Conservation (phyloP, 2,113 vertebrate species). For the Festucalex cinctus region DNA sequence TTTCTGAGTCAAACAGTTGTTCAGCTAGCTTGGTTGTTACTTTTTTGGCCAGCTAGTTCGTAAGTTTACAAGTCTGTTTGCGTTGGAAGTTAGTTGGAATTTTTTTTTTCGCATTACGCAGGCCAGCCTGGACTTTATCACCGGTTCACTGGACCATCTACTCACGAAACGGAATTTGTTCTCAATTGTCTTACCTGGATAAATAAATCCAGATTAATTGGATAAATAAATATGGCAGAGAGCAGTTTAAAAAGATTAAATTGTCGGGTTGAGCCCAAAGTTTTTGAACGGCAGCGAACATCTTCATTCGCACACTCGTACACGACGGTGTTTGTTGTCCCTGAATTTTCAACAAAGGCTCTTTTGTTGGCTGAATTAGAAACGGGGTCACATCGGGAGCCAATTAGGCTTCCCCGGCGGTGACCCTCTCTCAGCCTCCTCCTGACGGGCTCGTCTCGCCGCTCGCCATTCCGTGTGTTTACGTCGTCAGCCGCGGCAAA, state of each 20-base stretch:
- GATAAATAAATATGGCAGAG: too few species aligned
- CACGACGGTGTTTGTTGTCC: slow-evolving; percentile 43
- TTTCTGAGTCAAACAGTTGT: not conserved
- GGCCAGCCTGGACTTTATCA: too few species aligned
- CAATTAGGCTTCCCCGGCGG: slow-evolving; percentile 51
- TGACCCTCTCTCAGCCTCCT: slow-evolving; percentile 30
- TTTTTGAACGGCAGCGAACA: slow-evolving; percentile 11
- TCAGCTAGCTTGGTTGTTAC: not conserved
- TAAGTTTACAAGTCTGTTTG: too few species aligned
- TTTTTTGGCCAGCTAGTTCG: not conserved
- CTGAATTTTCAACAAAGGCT: slow-evolving; percentile 47
- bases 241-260: too few species aligned
- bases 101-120: too few species aligned
- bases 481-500: not conserved
- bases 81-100: too few species aligned
- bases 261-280: not conserved
- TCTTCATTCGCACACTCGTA: slow-evolving; percentile 34
- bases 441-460: slow-evolving; percentile 25
- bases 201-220: too few species aligned
- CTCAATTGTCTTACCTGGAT: too few species aligned
- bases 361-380: slow-evolving; percentile 65
- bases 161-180: too few species aligned
- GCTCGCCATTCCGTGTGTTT: slow-evolving; percentile 12
- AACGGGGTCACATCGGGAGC: slow-evolving; percentile 59
- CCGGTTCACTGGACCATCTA: too few species aligned